Evolutionary conservation across 2,888 invertebrate genomes (phyloP).

Genomic region (Myathropa florea): DNA sequence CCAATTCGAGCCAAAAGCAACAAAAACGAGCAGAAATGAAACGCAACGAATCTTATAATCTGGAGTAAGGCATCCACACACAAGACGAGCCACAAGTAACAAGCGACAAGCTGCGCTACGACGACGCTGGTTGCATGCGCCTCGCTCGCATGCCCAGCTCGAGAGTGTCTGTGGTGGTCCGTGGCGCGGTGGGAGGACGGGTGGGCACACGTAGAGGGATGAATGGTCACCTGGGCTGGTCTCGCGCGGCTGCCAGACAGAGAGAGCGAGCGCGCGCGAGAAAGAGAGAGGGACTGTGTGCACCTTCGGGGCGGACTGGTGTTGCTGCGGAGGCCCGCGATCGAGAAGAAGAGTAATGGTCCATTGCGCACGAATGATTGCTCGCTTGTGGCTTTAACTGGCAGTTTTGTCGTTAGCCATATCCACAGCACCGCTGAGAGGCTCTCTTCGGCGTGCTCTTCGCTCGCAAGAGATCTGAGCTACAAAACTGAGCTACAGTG

Average conservation of each 20-base stretch:
- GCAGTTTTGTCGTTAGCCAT: constrained; percentile 49
- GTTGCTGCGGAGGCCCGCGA: not conserved
- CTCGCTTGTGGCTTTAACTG: constrained; percentile 63
- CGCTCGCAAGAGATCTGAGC: constrained; percentile 50
- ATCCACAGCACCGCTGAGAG: not conserved
- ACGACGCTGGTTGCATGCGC: constrained; percentile 63
- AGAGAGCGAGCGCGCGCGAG: not conserved
- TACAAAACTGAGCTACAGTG: constrained; percentile 35
- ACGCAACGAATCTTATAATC: constrained; percentile 52
- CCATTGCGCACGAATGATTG: constrained; percentile 70
- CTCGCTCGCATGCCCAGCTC: constrained; percentile 52
- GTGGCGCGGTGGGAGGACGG: constrained; percentile 27
- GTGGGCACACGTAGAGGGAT: constrained; percentile 63
- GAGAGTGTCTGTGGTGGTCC: constrained; percentile 8
- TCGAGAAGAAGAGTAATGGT: constrained; percentile 68
- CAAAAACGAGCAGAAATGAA: not conserved
- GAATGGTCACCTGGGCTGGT: constrained; percentile 66
- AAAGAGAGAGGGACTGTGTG: not conserved
- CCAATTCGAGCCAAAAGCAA: not conserved
- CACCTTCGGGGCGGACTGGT: not conserved
- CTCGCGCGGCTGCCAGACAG: not conserved
- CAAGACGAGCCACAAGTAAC: constrained; percentile 34
- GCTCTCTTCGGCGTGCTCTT: constrained; percentile 52
- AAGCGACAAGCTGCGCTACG: constrained; percentile 16
- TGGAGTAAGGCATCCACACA: constrained; percentile 48